phyloP scores from a whole-genome alignment of 2,888 invertebrate genomes.

The Cybosia mesomella region DNA sequence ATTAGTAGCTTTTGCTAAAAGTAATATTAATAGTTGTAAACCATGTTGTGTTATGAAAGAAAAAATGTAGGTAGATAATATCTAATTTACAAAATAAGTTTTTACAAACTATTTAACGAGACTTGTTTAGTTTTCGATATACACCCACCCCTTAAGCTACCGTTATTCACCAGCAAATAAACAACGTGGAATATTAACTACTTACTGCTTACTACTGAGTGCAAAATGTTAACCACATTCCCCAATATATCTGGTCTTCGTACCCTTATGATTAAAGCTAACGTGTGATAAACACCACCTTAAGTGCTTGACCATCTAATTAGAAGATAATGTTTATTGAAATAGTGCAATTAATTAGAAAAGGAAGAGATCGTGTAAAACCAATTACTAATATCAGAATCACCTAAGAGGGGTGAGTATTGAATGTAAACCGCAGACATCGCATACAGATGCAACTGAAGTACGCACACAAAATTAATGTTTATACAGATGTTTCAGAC shows the following conservation, averaged over 20 bases:
- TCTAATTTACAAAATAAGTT: not conserved
- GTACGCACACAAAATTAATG: conserved; percentile 11
- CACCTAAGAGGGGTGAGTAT: conserved; percentile 21
- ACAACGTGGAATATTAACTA: not conserved
- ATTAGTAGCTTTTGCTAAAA: too few relatives aligned
- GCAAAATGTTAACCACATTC: not conserved
- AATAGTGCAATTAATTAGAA: conserved; percentile 10
- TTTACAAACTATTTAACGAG: not conserved
- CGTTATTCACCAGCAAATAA: too few relatives aligned
- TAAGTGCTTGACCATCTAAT: not conserved
- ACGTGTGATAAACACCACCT: not conserved
- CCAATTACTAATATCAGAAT: conserved; percentile 26
- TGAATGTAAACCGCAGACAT: conserved; percentile 32
- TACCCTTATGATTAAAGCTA: too few relatives aligned
- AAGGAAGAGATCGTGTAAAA: conserved; percentile 12
- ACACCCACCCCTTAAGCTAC: too few relatives aligned
- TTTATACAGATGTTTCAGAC: conserved; percentile 5
- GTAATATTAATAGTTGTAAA: too few relatives aligned
- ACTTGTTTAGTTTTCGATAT: too few relatives aligned
- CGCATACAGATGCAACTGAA: conserved; percentile 17
- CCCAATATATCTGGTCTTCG: too few relatives aligned
- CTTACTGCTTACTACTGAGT: too few relatives aligned
- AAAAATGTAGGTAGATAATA: too few relatives aligned
- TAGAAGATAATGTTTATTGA: not conserved
- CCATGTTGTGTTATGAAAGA: too few relatives aligned